A percentile compares a stretch with the other conserved stretches of the same genome.
These are phyloP conservation scores for Laothoe populi DNA, from an alignment of 2,888 invertebrate species.

Conservation along the genomic window DNA sequence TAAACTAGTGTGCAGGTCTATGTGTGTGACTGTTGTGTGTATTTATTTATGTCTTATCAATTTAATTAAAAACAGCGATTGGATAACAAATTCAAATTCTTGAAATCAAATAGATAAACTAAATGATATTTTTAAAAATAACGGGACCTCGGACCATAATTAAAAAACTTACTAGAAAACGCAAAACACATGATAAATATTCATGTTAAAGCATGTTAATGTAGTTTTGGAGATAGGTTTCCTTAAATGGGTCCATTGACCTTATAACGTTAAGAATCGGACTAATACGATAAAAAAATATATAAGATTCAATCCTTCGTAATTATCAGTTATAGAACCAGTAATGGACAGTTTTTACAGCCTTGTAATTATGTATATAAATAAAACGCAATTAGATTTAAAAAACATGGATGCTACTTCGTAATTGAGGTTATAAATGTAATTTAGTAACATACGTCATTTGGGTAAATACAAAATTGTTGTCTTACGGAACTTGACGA, in stretches of 20 bases:
- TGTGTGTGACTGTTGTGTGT: no score
- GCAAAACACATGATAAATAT: background rate
- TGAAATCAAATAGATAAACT: background rate
- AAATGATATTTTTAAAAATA: background rate
- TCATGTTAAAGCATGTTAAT: background rate
- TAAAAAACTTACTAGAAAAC: background rate
- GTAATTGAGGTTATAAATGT: no score
- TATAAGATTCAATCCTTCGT: background rate
- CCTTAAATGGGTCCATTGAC: slow-evolving; percentile 16
- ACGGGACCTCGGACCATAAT: background rate
- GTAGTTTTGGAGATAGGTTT: background rate
- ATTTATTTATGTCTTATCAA: no score
- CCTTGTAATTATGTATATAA: background rate
- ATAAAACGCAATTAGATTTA: background rate
- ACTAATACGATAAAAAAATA: background rate
- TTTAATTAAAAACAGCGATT: no score
- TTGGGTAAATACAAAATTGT: background rate
- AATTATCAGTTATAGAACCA: background rate
- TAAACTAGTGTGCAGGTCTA: no score
- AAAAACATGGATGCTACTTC: no score
- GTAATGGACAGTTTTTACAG: background rate
- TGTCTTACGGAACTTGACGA: background rate
- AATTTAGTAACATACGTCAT: background rate
- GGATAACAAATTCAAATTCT: no score
- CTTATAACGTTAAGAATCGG: background rate